Percentiles rank a stretch among this genome's conserved stretches.
Evolutionary conservation across 2,113 vertebrate genomes (phyloP).

Genomic region (Melanostigma gelatinosum): DNA sequence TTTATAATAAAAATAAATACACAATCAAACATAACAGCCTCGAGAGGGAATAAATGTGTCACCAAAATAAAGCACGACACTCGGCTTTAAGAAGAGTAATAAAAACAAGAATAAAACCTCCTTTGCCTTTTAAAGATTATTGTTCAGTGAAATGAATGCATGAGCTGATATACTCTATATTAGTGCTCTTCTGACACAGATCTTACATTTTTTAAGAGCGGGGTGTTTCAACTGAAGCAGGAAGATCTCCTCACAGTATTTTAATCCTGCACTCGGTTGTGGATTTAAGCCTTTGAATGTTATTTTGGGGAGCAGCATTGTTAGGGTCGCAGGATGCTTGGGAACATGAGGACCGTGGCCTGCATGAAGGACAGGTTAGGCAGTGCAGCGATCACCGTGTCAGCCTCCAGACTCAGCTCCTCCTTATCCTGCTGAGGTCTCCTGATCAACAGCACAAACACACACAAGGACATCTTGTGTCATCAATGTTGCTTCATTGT

Average conservation of each 20-base stretch:
- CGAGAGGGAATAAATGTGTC: neutral
- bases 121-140: neutral
- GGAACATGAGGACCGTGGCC: conserved; percentile 94
- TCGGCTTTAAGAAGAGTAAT: neutral
- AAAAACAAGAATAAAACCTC: neutral
- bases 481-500: no score
- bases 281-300: neutral
- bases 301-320: neutral
- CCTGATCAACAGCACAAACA: conserved; percentile 67
- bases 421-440: conserved; percentile 85
- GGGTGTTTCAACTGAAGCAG: no score
- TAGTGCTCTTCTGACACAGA: neutral
- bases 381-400: conserved; percentile 86
- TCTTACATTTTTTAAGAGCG: neutral
- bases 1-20: neutral
- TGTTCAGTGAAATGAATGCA: neutral
- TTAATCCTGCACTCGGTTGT: neutral
- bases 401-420: conserved; percentile 88
- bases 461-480: neutral
- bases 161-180: neutral
- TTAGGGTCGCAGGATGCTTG: conserved; percentile 82
- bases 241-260: neutral
- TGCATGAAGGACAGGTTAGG: conserved; percentile 92
- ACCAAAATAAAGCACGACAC: neutral
- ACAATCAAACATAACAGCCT: neutral